Evolutionary conservation across 2,113 vertebrate species (phyloP).

Genomic region (Alectura lathami): DNA sequence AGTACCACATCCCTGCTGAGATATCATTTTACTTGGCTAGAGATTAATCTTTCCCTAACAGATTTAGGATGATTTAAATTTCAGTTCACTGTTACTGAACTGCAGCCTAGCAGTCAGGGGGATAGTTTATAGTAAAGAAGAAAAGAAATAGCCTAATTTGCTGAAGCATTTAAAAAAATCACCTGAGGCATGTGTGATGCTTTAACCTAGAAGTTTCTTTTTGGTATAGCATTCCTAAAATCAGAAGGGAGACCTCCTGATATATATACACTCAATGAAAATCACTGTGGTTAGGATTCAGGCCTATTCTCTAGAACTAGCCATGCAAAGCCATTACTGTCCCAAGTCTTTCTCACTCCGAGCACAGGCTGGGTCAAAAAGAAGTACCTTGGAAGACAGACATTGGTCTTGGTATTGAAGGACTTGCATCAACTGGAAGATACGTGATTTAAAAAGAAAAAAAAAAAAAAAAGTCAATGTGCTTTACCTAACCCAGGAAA

Average conservation of each 20-base stretch:
- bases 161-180: background rate
- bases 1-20: background rate
- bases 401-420: background rate
- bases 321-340: fast-evolving
- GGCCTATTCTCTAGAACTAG: background rate
- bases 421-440: background rate
- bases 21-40: background rate
- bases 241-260: too few relatives aligned
- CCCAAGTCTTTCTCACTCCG: background rate
- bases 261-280: too few relatives aligned
- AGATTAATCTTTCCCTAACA: background rate
- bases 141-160: background rate
- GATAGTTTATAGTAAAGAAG: background rate
- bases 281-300: background rate
- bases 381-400: background rate
- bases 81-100: background rate
- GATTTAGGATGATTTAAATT: background rate
- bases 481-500: background rate
- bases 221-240: background rate
- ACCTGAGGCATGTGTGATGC: background rate
- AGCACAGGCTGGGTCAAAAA: background rate
- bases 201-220: background rate
- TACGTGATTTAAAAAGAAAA: too few relatives aligned
- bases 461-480: too few relatives aligned
- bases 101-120: background rate